Percentiles rank a stretch among this genome's conserved stretches.
Conservation (phyloP, 2,113 vertebrate genomes). For the Azemiops feae region DNA sequence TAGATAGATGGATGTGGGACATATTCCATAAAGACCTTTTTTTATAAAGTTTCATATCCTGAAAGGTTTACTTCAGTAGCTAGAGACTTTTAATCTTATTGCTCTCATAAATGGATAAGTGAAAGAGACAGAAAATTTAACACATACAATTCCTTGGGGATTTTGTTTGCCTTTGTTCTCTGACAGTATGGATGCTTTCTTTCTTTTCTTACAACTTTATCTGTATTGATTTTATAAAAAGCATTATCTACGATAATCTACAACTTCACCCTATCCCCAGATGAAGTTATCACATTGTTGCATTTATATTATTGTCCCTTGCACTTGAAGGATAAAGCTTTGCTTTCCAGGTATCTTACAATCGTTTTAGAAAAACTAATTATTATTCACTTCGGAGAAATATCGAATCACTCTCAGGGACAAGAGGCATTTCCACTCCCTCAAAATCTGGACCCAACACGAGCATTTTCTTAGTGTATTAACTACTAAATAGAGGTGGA, state of each 20-base stretch:
- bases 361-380: constrained; percentile 55
- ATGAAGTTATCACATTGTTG: neutral
- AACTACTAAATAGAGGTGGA: neutral
- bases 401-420: constrained; percentile 43
- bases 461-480: neutral
- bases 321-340: constrained; percentile 45
- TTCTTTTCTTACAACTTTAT: constrained; percentile 59
- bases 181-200: constrained; percentile 44
- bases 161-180: constrained; percentile 57
- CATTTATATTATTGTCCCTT: constrained; percentile 49
- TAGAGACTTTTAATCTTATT: constrained; percentile 61
- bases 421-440: neutral
- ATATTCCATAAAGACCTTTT: neutral
- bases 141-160: constrained; percentile 54
- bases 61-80: constrained; percentile 55
- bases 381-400: constrained; percentile 51
- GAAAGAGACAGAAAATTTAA: constrained; percentile 54
- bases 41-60: constrained; percentile 34
- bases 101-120: constrained; percentile 51
- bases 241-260: constrained; percentile 57
- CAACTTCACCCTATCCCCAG: neutral
- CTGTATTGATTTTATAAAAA: constrained; percentile 70
- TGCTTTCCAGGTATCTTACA: constrained; percentile 40
- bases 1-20: neutral
- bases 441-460: neutral